phyloP scores from a whole-genome alignment of 1,140 invertebrate genomes.

The Harlomillsia oculata region DNA sequence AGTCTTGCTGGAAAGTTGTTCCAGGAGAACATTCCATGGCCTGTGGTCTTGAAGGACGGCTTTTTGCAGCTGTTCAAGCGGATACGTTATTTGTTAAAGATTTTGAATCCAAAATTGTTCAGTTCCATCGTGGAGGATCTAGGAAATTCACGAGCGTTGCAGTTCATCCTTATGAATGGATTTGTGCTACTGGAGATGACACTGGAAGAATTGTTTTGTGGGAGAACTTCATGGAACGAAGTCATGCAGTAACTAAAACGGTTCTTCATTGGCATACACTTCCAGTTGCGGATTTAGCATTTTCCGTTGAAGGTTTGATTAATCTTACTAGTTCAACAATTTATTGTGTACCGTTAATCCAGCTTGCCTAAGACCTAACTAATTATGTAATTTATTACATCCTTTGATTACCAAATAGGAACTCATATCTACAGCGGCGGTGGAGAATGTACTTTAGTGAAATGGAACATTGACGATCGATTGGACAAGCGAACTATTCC shows the following conservation, averaged over 20 bases:
- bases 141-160: conserved; percentile 56
- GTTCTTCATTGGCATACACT: conserved; percentile 71
- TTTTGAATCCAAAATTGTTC: conserved; percentile 35
- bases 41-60: conserved; percentile 28
- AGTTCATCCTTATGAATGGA: conserved; percentile 56
- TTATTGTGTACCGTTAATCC: not conserved
- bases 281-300: conserved; percentile 57
- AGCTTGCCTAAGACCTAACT: too few species aligned
- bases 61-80: conserved; percentile 39
- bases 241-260: conserved; percentile 42
- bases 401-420: conserved; percentile 47
- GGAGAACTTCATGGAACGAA: conserved; percentile 41
- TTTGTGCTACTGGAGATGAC: conserved; percentile 59
- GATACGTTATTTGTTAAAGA: conserved; percentile 39
- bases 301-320: conserved; percentile 53
- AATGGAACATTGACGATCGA: conserved; percentile 55
- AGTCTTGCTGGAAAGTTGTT: conserved; percentile 12
- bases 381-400: too few species aligned
- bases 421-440: conserved; percentile 63
- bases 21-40: conserved; percentile 29
- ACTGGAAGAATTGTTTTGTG: conserved; percentile 58
- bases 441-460: conserved; percentile 66
- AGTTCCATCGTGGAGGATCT: conserved; percentile 26
- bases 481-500: conserved; percentile 57
- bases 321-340: not conserved